A percentile compares a stretch with the other conserved stretches of the same genome.
phyloP scores from a whole-genome alignment of 2,113 vertebrate genomes.

The Silurus asotus region DNA sequence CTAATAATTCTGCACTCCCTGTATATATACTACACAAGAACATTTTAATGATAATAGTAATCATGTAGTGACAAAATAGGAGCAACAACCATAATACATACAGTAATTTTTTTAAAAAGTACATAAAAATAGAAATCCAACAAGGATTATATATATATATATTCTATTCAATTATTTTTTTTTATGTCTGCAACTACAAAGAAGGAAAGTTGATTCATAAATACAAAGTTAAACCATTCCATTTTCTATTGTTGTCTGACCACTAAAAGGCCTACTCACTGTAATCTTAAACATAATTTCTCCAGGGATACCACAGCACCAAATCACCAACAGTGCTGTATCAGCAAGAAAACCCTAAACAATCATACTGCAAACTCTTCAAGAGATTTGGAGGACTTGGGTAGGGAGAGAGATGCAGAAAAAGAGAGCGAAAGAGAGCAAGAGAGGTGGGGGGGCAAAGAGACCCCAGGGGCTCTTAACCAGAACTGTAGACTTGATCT shows the following conservation, averaged over 20 bases:
- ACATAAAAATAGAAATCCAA: neutral
- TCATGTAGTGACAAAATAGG: neutral
- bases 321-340: slow-evolving; percentile 21
- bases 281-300: neutral
- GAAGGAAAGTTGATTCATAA: neutral
- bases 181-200: neutral
- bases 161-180: neutral
- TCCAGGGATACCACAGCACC: slow-evolving; percentile 23
- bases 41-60: neutral
- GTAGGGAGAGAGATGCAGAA: neutral
- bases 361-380: slow-evolving; percentile 16
- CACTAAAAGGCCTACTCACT: neutral
- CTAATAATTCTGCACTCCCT: no score
- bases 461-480: neutral
- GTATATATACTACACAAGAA: no score
- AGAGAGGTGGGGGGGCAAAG: neutral
- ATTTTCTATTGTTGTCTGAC: slow-evolving; percentile 1
- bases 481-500: neutral
- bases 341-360: slow-evolving; percentile 38
- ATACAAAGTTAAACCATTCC: neutral
- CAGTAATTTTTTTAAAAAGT: neutral
- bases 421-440: neutral
- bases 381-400: neutral
- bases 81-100: neutral
- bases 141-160: neutral